Base-by-base conservation (phyloP, 2,888 invertebrate species). In the Andrena dorsata region DNA sequence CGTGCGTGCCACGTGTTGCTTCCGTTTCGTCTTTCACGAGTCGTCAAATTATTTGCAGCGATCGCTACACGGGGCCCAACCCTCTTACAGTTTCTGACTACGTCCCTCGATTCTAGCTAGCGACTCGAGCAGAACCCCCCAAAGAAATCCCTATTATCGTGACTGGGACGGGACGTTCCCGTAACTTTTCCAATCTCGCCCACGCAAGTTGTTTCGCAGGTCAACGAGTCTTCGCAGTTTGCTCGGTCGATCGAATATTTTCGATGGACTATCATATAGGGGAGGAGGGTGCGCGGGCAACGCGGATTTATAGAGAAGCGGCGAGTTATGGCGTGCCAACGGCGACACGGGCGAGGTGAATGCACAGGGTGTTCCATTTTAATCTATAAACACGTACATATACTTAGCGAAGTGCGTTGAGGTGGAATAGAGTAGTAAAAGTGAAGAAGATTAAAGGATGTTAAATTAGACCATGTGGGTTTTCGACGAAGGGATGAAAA, bases 191-290 rank as follows among this genome's bases (percentile, higher is more conserved):
- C 81, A 80, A 81, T 80, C 61, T 74, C 53, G 53, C 23, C 26
- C 56, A 69, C 64, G 68, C 70, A 30, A 80, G 65, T 80, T 82
- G 74, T 82, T 82, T 82, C 82, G 76, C 76, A 60, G 81, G 76
- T 82, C 81, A 82, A 72, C 81, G 81, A 76, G 76, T 81, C 76
- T 70, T 73, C 69, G 72, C 81, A 80, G 82, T 80, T 80, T 69
- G 76, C 53, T 81, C 82, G 73, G 30, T 76, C 82, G 82, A 81
- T 72, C 82, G 76, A 76, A 76, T 76, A 69, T 76, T 76, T 82
- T 81, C 82, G 82, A 82, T 69, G 72, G 72, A 47, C 76, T 35
- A 70, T 81, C 72, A 49, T n/a, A 35, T 16, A 26, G 13, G 10
- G 16, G 30, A 28, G n/a, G 4, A 41, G 66, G 23, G 41, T 32